Evolutionary conservation across 2,113 vertebrate genomes (phyloP), one percentile per base, ranked within the genome.

Genomic region (Calypte anna): DNA sequence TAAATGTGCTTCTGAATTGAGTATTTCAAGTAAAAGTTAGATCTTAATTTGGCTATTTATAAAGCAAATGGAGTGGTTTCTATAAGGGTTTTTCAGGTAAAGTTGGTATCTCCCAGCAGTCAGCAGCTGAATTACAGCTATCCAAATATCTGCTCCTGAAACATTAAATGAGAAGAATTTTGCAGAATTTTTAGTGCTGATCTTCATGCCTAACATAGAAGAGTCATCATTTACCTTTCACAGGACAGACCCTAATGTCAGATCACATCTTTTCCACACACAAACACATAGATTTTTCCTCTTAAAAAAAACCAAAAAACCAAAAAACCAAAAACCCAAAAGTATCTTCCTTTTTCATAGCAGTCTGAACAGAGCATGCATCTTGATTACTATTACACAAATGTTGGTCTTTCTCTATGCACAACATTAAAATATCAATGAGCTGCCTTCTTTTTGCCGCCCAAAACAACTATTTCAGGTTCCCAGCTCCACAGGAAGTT

Each of bases 401-500:
- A 74, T 4, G 5, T 5, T 46, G 30, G 27, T 77, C 46, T 72
- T 69, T 70, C 44, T 54, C 48, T 40, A n/a, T 2, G 25, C 30
- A 55, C 11, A 36, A 10, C 8, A 17, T 28, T 77, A 54, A 93
- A 86, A 81, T 18, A 24, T 15, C 76, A 88, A 51, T 8, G 73
- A 86, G 91, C 43, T 13, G 51, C 64, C 59, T 80, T 51, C 33
- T 83, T 84, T 67, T 50, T 68, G 28, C 48, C 63, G 33, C n/a
- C 75, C 54, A 85, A 73, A 43, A 75, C 57, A 82, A 86, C 55
- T 83, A 63, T 20, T 91, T 72, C 43, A 61, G 28, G 36, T 84
- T 75, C 81, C 80, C 63, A 92, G 19, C 40, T 91, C 81, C 68
- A 89, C 9, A 36, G 74, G 27, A 66, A 89, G 19, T 73, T 92